phyloP scores from a whole-genome alignment of 2,113 vertebrate genomes.

The Propithecus coquereli region DNA sequence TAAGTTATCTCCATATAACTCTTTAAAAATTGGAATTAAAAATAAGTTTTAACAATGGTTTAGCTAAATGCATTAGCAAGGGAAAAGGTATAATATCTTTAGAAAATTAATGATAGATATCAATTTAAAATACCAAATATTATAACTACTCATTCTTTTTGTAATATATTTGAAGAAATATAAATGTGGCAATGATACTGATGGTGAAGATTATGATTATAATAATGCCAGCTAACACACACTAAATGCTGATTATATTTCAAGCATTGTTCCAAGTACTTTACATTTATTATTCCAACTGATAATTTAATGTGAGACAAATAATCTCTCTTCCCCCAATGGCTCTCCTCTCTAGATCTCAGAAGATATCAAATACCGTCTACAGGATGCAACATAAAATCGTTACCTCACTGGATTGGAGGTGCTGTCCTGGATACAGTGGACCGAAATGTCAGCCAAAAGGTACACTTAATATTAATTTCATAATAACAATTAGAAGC shows the following conservation, averaged over 20 bases:
- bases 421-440: conserved; percentile 84
- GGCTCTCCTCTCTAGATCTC: conserved; percentile 74
- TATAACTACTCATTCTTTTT: neutral
- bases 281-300: neutral
- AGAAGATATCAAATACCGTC: conserved; percentile 71
- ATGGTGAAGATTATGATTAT: conserved; percentile 16
- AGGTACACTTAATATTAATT: conserved; percentile 66
- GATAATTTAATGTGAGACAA: conserved; percentile 27
- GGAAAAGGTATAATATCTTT: neutral
- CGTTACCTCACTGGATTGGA: conserved; percentile 86
- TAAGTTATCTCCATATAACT: neutral
- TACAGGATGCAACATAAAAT: conserved; percentile 87
- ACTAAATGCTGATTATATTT: neutral
- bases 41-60: neutral
- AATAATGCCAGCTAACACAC: neutral
- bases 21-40: conserved; percentile 36
- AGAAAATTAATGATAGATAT: neutral
- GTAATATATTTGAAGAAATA: neutral
- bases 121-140: neutral
- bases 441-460: conserved; percentile 80
- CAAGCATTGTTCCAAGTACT: neutral
- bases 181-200: neutral
- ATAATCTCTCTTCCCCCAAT: conserved; percentile 38
- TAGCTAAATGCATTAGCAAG: neutral
- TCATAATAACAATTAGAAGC: neutral